Conservation (phyloP, 2,888 invertebrate genomes). For the Therioaphis trifolii region DNA sequence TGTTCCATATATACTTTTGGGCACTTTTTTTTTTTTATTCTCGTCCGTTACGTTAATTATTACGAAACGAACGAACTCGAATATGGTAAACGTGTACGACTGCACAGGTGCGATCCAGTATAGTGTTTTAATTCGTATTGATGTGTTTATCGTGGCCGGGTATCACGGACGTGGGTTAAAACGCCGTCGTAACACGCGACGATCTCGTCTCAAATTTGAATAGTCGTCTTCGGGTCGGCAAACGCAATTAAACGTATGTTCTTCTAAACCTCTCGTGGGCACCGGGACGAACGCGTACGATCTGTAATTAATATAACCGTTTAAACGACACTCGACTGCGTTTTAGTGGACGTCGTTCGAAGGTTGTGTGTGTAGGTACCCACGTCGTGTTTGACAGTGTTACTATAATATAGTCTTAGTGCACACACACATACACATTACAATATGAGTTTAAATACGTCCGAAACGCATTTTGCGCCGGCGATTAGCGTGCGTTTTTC, state of each 20-base stretch:
- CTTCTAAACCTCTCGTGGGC: neutral
- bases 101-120: neutral
- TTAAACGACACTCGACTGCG: neutral
- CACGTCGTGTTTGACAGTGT: too few relatives aligned
- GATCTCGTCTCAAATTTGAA: constrained; percentile 3
- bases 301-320: neutral
- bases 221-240: neutral
- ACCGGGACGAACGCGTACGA: neutral
- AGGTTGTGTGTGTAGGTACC: too few relatives aligned
- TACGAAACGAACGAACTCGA: neutral
- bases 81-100: constrained; percentile 2
- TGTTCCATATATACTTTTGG: neutral
- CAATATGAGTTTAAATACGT: too few relatives aligned
- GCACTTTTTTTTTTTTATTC: neutral
- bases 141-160: too few relatives aligned
- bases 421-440: too few relatives aligned
- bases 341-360: neutral
- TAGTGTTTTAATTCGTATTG: constrained; percentile 33
- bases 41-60: neutral
- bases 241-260: neutral
- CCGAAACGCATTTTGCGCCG: too few relatives aligned
- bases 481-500: too few relatives aligned
- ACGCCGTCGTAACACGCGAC: neutral
- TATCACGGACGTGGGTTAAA: constrained; percentile 22
- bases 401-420: too few relatives aligned